Conservation (phyloP, 2,888 invertebrate genomes). For the Leptodirus hochenwartii region DNA sequence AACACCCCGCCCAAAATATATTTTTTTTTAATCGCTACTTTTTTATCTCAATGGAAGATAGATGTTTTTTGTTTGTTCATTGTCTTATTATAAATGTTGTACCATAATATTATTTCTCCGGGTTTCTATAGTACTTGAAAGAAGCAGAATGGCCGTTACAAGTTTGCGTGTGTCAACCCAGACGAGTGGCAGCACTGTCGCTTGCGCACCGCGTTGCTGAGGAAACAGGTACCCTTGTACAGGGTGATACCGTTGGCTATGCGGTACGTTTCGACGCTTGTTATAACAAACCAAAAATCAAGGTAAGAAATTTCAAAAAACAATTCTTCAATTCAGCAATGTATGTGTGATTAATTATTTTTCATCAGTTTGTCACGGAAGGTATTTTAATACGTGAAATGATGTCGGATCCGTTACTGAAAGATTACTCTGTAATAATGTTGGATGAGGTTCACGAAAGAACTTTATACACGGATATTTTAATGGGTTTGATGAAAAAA, state of each 20-base stretch:
- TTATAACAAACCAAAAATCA: conserved; percentile 45
- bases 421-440: conserved; percentile 73
- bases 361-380: conserved; percentile 79
- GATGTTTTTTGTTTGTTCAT: no score
- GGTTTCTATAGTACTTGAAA: conserved; percentile 52
- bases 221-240: conserved; percentile 62
- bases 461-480: conserved; percentile 78
- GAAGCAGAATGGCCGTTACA: conserved; percentile 76
- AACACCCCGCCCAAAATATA: no score
- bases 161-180: conserved; percentile 83
- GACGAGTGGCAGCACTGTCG: conserved; percentile 77
- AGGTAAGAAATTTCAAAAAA: conserved; percentile 30
- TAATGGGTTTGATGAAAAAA: conserved; percentile 87
- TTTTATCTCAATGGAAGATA: no score
- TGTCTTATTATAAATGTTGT: not conserved
- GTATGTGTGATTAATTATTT: conserved; percentile 2
- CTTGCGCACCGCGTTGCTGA: conserved; percentile 78
- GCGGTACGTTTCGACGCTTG: conserved; percentile 65
- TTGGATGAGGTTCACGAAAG: conserved; percentile 94
- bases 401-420: conserved; percentile 83
- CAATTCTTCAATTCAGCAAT: no score
- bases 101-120: conserved; percentile 4
- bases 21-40: no score
- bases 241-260: conserved; percentile 62
- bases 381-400: conserved; percentile 88